Evolutionary conservation across 2,113 vertebrate species (phyloP).

Genomic region (Ptyas mucosa): DNA sequence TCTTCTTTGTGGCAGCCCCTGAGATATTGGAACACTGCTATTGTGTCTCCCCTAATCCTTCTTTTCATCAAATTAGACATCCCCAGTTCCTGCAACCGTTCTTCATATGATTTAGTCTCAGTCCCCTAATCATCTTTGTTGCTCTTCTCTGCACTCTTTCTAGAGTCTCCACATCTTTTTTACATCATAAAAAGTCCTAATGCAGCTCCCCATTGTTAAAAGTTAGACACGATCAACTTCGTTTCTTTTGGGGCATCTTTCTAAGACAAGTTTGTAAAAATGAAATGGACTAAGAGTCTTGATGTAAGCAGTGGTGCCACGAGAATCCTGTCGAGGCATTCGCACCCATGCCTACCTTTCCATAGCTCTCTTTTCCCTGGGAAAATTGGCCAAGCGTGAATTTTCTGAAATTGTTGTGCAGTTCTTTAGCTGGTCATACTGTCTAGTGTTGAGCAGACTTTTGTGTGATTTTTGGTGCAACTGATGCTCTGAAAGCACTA

Average conservation of each 20-base stretch:
- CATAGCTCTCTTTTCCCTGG: neutral
- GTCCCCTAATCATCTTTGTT: too few species aligned
- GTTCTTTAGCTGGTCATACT: neutral
- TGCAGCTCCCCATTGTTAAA: too few species aligned
- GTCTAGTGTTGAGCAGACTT: neutral
- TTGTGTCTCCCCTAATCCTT: too few species aligned
- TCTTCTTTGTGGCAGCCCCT: too few species aligned
- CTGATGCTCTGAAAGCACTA: neutral
- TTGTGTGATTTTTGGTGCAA: neutral
- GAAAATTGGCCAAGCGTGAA: neutral
- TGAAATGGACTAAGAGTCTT: neutral
- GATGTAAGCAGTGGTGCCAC: neutral
- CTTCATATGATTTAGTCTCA: too few species aligned
- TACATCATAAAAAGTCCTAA: too few species aligned
- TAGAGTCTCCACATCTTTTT: too few species aligned
- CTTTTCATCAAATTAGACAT: too few species aligned
- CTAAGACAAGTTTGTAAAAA: neutral
- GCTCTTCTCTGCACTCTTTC: too few species aligned
- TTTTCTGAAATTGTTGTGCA: neutral
- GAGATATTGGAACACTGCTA: too few species aligned
- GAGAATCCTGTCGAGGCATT: neutral
- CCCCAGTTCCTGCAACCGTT: too few species aligned
- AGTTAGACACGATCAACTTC: neutral
- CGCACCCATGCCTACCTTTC: too few species aligned
- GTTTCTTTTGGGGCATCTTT: neutral